Conservation (phyloP, 2,888 invertebrate species). For the Colletes collaris region DNA sequence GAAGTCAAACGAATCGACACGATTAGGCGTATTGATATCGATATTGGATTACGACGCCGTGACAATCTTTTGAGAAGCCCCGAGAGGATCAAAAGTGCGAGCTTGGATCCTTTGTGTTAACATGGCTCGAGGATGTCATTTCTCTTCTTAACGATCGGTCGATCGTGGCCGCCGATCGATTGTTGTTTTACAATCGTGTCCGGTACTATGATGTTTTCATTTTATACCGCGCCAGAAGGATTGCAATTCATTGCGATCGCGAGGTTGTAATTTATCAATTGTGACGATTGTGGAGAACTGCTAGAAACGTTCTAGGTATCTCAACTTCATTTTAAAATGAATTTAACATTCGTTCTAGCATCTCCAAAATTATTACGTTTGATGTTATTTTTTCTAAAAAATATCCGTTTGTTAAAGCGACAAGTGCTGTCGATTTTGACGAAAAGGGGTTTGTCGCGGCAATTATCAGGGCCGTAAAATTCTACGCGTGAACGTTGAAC, state of each 20-base stretch:
- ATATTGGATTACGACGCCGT: conserved; percentile 40
- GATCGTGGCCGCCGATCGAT: conserved; percentile 29
- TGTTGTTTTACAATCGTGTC: conserved; percentile 17
- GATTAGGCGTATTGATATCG: conserved; percentile 65
- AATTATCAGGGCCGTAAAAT: background rate
- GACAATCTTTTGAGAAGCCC: conserved; percentile 32
- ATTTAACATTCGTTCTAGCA: too few species aligned
- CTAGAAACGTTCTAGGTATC: background rate
- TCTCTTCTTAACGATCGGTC: conserved; percentile 39
- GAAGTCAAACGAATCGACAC: conserved; percentile 38
- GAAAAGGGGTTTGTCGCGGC: background rate
- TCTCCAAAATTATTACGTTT: too few species aligned
- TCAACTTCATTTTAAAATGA: too few species aligned
- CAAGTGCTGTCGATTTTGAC: too few species aligned
- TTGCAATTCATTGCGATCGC: conserved; percentile 6
- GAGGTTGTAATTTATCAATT: conserved; percentile 10
- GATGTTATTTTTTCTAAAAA: too few species aligned
- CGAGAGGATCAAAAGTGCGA: conserved; percentile 29
- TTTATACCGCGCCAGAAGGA: conserved; percentile 12
- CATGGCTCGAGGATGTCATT: conserved; percentile 30
- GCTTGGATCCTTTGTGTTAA: conserved; percentile 35
- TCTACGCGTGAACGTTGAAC: background rate
- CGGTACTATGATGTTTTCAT: conserved; percentile 20
- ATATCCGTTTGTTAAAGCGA: too few species aligned
- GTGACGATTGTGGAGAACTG: background rate